These are phyloP conservation scores for Physocephala rufipes DNA, from an alignment of 2,888 invertebrate genomes.

Conservation along the genomic window DNA sequence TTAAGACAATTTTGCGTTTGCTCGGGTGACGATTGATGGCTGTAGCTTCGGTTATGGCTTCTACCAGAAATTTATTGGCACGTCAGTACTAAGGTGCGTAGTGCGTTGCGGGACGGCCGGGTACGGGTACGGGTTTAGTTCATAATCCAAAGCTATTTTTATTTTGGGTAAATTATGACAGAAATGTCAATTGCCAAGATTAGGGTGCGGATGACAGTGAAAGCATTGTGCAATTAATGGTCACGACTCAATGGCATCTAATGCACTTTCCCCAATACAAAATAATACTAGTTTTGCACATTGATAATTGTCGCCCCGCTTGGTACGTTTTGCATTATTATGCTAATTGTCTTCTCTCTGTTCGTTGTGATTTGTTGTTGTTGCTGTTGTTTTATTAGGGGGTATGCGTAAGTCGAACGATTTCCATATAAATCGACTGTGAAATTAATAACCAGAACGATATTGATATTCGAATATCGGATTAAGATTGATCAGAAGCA, in stretches of 20 bases:
- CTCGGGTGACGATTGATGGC: slow-evolving; percentile 42
- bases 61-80: slow-evolving; percentile 1
- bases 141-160: too few species aligned
- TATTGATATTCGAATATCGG: too few species aligned
- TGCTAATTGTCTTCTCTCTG: not conserved
- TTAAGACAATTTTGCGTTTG: slow-evolving; percentile 45
- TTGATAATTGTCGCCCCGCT: not conserved
- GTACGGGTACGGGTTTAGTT: not conserved
- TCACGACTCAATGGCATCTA: not conserved
- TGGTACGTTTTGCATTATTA: not conserved
- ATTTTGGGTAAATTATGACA: slow-evolving; percentile 21
- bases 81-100: not conserved
- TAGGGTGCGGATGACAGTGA: not conserved
- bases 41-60: slow-evolving; percentile 28
- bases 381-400: slow-evolving; percentile 3
- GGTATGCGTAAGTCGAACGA: slow-evolving; percentile 9
- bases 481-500: too few species aligned
- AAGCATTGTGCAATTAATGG: slow-evolving; percentile 35
- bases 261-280: not conserved
- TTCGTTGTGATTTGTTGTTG: too few species aligned
- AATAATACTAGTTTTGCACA: too few species aligned
- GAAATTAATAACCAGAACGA: not conserved
- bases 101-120: too few species aligned
- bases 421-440: slow-evolving; percentile 48
- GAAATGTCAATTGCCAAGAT: not conserved